These are phyloP conservation scores for Camarhynchus parvulus DNA, from an alignment of 2,113 vertebrate species.

Conservation along the genomic window DNA sequence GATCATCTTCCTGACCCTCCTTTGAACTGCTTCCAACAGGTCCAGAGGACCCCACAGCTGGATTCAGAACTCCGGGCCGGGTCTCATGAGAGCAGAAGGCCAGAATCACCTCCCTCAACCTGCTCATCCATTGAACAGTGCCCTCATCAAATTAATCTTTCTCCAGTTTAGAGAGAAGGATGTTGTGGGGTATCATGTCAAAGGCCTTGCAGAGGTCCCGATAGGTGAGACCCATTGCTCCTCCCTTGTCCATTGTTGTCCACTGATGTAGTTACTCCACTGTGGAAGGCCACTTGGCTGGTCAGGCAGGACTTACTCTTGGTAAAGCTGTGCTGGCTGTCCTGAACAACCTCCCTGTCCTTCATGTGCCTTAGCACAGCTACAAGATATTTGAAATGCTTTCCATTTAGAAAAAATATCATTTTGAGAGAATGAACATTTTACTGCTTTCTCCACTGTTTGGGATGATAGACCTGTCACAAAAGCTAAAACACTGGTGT, in stretches of 20 bases:
- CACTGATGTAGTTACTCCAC: not conserved
- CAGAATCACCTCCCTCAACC: not conserved
- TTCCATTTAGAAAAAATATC: not conserved
- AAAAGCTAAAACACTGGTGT: not conserved
- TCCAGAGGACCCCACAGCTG: not conserved
- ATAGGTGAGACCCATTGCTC: not conserved
- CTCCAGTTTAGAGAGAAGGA: not conserved
- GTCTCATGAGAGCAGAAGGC: rapidly evolving
- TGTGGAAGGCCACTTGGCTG: not conserved
- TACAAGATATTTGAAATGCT: not conserved
- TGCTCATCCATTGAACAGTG: not conserved
- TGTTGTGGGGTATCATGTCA: not conserved
- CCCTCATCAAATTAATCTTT: not conserved
- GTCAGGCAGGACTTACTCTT: not conserved
- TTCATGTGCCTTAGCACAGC: not conserved
- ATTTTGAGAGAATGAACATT: not conserved
- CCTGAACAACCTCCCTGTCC: not conserved
- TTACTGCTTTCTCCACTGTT: not conserved
- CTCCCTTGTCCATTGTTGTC: not conserved
- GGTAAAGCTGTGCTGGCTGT: not conserved
- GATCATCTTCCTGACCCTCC: not conserved
- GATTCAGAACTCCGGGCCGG: not conserved
- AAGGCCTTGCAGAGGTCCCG: not conserved
- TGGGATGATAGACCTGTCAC: not conserved
- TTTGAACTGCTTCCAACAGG: not conserved